Evolutionary conservation across 2,888 invertebrate genomes (phyloP).

Genomic region (Lithophane semibrunnea): DNA sequence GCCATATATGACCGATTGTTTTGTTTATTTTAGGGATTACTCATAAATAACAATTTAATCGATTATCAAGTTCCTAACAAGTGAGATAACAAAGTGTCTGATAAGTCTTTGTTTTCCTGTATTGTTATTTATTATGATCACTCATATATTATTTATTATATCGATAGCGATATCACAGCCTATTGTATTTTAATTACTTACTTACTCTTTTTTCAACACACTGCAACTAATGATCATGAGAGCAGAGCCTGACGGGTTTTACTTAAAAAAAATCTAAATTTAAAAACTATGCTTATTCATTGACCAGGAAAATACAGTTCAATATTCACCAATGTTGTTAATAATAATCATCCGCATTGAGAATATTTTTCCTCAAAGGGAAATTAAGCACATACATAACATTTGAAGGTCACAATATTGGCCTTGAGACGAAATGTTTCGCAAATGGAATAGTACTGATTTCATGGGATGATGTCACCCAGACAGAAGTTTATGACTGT

Average conservation of each 20-base stretch:
- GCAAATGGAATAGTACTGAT: constrained; percentile 73
- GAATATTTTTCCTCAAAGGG: constrained; percentile 46
- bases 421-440: constrained; percentile 77
- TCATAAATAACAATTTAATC: constrained; percentile 1
- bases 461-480: constrained; percentile 84
- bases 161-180: background rate
- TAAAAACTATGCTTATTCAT: background rate
- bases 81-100: background rate
- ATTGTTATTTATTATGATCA: constrained; percentile 27
- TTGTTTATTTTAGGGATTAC: background rate
- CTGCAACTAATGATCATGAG: background rate
- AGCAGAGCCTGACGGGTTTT: background rate
- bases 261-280: background rate
- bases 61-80: constrained; percentile 12
- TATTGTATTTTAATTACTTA: background rate
- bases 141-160: background rate
- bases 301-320: constrained; percentile 22
- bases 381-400: constrained; percentile 38
- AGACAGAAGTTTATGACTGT: constrained; percentile 71
- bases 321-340: constrained; percentile 1
- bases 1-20: constrained; percentile 7
- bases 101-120: constrained; percentile 23
- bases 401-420: constrained; percentile 57
- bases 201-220: background rate
- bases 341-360: background rate